Evolutionary conservation across 1,140 invertebrate species (phyloP), one percentile per base, ranked within the genome.

Genomic region (Apis florea): DNA sequence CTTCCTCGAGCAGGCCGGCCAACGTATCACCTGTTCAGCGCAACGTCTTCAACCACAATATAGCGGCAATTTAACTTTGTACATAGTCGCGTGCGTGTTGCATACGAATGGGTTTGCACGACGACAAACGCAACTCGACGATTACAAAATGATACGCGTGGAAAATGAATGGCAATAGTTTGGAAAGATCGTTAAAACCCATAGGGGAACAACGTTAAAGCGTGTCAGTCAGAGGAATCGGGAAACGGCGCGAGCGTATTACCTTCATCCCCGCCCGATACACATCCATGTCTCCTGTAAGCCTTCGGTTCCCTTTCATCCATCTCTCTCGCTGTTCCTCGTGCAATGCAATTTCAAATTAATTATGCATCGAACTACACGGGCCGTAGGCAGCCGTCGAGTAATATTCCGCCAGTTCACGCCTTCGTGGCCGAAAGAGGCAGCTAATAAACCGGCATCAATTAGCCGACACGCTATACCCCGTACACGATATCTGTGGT

Each of bases 381-480:
- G 64, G 54, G 70, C 73, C 66, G 74, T 82, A 85, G 83, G 76
- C 87, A 87, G 84, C 84, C 90, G 85, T 90, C 90, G 83, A 90
- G 87, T 91, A 91, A 91, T 89, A 89, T 83, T 79, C 85, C 80
- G 71, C 53, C 72, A 85, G 87, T 91, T 91, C 89, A 83, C 89
- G 89, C 90, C 85, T 88, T 78, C 85, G 74, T 78, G 83, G 82
- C 84, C 89, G 88, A 92, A 92, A 92, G 91, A 90, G 90, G 89
- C 90, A 90, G 85, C 89, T 91, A 91, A 91, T 91, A 91, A 91
- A 91, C 88, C 89, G 89, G 91, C 90, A 90, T 91, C 89, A 92
- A 92, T 92, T 91, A 92, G 88, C 83, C 85, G 89, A 87, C 91
- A 92, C 91, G 91, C 91, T 90, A 92, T 66, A 82, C 67, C 77